Base-by-base conservation (phyloP, 2,113 vertebrate genomes). In the Leucoraja erinaceus region DNA sequence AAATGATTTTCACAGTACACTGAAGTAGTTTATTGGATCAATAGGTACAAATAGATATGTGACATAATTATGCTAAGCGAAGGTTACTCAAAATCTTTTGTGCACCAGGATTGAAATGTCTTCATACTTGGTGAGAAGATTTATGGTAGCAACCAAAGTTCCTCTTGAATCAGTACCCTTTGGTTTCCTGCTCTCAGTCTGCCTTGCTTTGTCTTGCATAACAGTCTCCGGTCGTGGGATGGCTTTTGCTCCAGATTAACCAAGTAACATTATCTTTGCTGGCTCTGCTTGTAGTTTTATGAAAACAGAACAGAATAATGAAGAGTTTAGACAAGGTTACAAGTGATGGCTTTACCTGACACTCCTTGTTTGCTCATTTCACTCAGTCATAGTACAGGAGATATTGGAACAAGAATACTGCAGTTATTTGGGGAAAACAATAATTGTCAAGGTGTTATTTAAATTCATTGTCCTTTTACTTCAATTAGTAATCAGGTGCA, bases 181-280 rank as follows among this genome's bases (percentile, higher is more conserved):
- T 54, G 38, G 68, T 72, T 72, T 91, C 33, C 90, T 25, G 20
- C 68, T 91, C 68, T 91, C 90, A 74, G 90, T 91, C 90, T 91
- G 90, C 90, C 68, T 91, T 91, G 90, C 63, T 91, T 72, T 91
- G 33, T 72, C 90, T 38, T 74, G 22, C 66, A 25, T 91, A 91
- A 91, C 90, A 12, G 33, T 54, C 63, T 54, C 0, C 28, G 38
- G 63, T 38, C 90, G 20, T 91, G 90, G 47, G 33, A 54, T 72
- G 66, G 68, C 68, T 72, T 91, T 91, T 91, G 68, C 90, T 91
- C 20, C 63, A 70, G 20, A 66, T 47, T 91, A 91, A 91, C 90
- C 63, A 70, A 72, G 38, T 91, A 91, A 91, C 66, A 72, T 74
- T 25, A 28, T 11, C 22, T 38, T 63, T 63, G 59, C 83, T 88